A percentile compares a stretch with the other conserved stretches of the same genome.
phyloP scores from a whole-genome alignment of 2,888 invertebrate genomes.

The Gibbula magus region DNA sequence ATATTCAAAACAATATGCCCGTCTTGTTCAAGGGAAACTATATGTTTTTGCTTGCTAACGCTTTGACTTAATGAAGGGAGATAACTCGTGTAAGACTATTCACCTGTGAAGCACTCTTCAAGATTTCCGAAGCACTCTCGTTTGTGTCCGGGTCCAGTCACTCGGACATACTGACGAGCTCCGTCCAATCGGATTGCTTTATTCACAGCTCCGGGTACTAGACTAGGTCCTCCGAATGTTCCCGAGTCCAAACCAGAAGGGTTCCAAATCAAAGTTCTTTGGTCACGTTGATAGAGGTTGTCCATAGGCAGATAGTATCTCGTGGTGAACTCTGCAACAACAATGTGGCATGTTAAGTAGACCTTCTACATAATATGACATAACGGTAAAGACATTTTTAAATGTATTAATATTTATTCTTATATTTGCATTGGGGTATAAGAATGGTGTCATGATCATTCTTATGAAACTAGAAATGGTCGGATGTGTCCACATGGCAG shows the following conservation, averaged over 20 bases:
- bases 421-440: no score
- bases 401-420: no score
- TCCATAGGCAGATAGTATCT: conserved; percentile 72
- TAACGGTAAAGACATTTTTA: no score
- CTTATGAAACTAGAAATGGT: no score
- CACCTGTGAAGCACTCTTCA: conserved; percentile 66
- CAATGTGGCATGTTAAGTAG: not conserved
- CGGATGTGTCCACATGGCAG: no score
- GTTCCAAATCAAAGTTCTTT: conserved; percentile 48
- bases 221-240: conserved; percentile 52
- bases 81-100: conserved; percentile 6
- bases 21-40: no score
- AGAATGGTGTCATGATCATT: no score
- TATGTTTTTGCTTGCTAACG: no score
- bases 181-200: conserved; percentile 65
- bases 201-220: conserved; percentile 60
- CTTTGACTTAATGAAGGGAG: not conserved
- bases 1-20: no score
- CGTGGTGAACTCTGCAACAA: conserved; percentile 54
- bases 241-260: conserved; percentile 71
- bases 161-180: conserved; percentile 58
- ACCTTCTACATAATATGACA: no score
- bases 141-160: conserved; percentile 69
- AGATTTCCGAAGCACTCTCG: conserved; percentile 73
- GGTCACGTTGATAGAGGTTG: conserved; percentile 44